Evolutionary conservation across 1,140 invertebrate genomes (phyloP), one percentile per base, ranked within the genome.

Genomic region (Drosophila ambigua): DNA sequence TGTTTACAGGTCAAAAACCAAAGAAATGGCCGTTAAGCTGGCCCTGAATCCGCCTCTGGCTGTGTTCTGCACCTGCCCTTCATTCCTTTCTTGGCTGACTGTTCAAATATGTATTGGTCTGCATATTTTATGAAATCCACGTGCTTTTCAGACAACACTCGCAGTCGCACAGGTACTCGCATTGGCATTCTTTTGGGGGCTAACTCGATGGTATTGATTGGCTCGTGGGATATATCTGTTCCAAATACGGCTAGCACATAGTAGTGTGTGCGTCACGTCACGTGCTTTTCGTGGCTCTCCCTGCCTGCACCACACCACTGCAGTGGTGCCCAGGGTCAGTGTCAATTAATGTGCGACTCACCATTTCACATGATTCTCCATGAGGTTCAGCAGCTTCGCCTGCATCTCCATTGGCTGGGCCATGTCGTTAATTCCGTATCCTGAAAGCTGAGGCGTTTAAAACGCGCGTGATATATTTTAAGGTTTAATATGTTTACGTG

Each of bases 101-200:
- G 63, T 51, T 85, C 63, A 87, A 85, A 81, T 87, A 87, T 87
- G 82, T 78, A 78, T 87, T 79, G 78, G 63, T 57, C 45, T 87
- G 64, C 75, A 85, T 85, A 87, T 87, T 85, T 87, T 75, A 85
- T 87, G 66, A 78, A 75, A 49, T 87, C 75, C 82, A 87, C 74
- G 82, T 85, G 82, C 82, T 81, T 75, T 81, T 67, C 68, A 63
- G 68, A 53, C 79, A 62, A 55, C 46, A 64, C 45, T 39, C 23
- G 4, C 35, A 39, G 11, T n/a, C 31, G 24, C 43, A 46, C 23
- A 5, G 26, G 49, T 24, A 57, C 43, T 59, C 15, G 51, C 64
- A 43, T 50, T 69, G 64, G 51, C 63, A 65, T 60, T 64, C 44
- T 39, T 39, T 39, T 39, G 1, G 35, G 35, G 35, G 62, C 57